These are phyloP conservation scores for Cettia cetti DNA, from an alignment of 2,113 vertebrate species.

Conservation along the genomic window DNA sequence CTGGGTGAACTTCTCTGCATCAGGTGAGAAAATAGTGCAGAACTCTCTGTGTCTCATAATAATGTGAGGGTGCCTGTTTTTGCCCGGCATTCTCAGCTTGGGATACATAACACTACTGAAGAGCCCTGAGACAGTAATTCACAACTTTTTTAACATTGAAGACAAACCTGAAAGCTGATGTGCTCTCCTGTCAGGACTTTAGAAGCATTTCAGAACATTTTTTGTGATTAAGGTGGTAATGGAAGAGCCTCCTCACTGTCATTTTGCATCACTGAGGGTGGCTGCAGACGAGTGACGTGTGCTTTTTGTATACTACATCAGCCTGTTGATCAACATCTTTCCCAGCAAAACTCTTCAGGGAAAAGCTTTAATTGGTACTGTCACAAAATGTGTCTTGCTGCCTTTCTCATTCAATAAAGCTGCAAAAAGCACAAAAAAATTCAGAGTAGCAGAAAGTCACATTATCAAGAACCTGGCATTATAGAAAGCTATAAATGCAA, in stretches of 20 bases:
- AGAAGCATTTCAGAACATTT: neutral
- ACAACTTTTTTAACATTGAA: neutral
- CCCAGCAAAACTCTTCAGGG: conserved; percentile 4
- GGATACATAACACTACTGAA: neutral
- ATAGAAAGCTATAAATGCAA: neutral
- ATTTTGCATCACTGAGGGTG: neutral
- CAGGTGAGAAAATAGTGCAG: neutral
- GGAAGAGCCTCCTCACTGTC: neutral
- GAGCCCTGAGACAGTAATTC: neutral
- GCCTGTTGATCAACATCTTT: conserved; percentile 22
- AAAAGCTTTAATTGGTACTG: conserved; percentile 19
- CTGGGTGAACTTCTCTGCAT: neutral
- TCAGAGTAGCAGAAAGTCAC: neutral
- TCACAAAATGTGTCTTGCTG: neutral
- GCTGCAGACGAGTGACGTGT: neutral
- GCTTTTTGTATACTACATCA: neutral
- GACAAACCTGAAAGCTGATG: neutral
- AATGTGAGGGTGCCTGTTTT: neutral
- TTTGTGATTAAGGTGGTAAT: rapidly evolving
- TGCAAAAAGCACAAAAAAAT: conserved; percentile 1
- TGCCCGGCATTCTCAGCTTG: rapidly evolving
- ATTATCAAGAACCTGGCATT: neutral
- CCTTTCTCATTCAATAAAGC: neutral
- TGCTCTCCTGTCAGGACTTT: neutral
- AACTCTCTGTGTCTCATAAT: rapidly evolving